These are phyloP conservation scores for Pasiphila rectangulata DNA, from an alignment of 2,888 invertebrate genomes.

Conservation along the genomic window DNA sequence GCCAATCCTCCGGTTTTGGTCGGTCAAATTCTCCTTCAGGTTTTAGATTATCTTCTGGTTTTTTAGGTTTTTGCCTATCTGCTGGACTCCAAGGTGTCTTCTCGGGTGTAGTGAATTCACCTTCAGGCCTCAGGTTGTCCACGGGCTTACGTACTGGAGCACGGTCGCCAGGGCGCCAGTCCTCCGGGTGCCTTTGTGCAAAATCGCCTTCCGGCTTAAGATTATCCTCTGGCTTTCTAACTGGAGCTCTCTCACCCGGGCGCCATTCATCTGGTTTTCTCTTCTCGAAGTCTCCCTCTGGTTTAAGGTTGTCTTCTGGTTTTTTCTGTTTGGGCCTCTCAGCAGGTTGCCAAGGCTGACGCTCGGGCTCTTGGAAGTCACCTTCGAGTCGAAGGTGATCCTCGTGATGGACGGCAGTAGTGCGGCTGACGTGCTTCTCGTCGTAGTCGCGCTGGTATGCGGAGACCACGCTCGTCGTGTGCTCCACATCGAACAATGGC, in stretches of 20 bases:
- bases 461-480: conserved; percentile 79
- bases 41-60: conserved; percentile 75
- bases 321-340: conserved; percentile 81
- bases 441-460: conserved; percentile 84
- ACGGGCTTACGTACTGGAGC: conserved; percentile 39
- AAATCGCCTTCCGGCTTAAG: conserved; percentile 70
- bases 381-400: conserved; percentile 88
- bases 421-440: conserved; percentile 83
- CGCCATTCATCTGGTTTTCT: conserved; percentile 65
- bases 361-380: conserved; percentile 81
- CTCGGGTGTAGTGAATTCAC: conserved; percentile 58
- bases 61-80: conserved; percentile 61
- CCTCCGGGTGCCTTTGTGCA: conserved; percentile 64
- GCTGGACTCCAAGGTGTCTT: conserved; percentile 53
- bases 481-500: conserved; percentile 81
- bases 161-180: conserved; percentile 61
- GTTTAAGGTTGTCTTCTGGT: conserved; percentile 81
- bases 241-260: conserved; percentile 71
- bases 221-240: conserved; percentile 74
- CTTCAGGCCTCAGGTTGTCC: conserved; percentile 78
- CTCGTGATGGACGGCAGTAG: conserved; percentile 82
- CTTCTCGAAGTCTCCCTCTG: conserved; percentile 78
- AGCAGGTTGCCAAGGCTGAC: conserved; percentile 74
- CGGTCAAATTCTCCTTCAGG: conserved; percentile 81
- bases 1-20: conserved; percentile 57